These are phyloP conservation scores for Gobionotothen gibberifrons DNA, from an alignment of 2,797 vertebrate species.

Conservation along the genomic window DNA sequence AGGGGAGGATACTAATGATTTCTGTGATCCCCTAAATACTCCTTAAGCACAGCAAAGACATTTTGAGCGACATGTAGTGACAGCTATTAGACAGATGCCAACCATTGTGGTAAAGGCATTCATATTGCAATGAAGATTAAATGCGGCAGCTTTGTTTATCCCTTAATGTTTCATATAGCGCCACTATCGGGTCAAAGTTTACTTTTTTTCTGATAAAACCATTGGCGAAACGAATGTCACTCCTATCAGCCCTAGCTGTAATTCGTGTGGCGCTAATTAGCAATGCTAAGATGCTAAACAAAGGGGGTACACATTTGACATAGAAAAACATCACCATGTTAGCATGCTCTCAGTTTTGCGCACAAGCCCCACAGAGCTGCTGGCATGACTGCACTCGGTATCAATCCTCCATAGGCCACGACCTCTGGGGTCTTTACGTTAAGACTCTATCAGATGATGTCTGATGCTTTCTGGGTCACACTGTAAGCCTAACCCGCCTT, in stretches of 20 bases:
- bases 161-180: neutral
- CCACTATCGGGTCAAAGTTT: neutral
- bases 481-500: neutral
- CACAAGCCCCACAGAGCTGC: slow-evolving; percentile 10
- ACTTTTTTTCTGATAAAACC: no score
- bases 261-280: neutral
- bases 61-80: neutral
- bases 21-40: neutral
- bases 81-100: neutral
- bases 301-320: neutral
- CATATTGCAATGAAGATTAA: neutral
- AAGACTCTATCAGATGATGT: neutral
- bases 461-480: slow-evolving; percentile 27
- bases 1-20: neutral
- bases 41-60: neutral
- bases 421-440: slow-evolving; percentile 24
- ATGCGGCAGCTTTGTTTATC: neutral
- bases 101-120: neutral
- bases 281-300: neutral
- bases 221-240: neutral
- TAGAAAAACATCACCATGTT: slow-evolving; percentile 2
- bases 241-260: neutral
- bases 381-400: neutral
- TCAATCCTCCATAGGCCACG: slow-evolving; percentile 35
- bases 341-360: neutral